Evolutionary conservation across 2,113 vertebrate species (phyloP), one percentile per base, ranked within the genome.

Genomic region (Oenanthe melanoleuca): DNA sequence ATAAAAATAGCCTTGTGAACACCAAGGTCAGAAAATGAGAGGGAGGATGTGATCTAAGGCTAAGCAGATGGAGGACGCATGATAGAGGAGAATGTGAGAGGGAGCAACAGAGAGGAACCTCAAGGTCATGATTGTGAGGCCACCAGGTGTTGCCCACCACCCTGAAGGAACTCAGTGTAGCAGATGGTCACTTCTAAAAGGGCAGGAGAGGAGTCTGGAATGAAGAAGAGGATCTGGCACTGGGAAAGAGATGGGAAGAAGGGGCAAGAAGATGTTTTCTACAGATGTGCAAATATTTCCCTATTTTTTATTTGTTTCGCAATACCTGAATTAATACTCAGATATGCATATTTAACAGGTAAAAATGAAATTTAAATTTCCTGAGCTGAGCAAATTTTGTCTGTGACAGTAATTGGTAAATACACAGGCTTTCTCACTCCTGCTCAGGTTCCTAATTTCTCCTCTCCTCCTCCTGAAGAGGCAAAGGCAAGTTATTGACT

Each of bases 401-500:
- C 6, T 59, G 14, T 83, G 33, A 40, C 8, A 33, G 6, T 22
- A 82, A 34, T 11, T 57, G 7, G 10, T 63, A 92, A 71, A 78
- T 5, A 7, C 18, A 33, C 3, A 42, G 29, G 7, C 3, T 65
- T 80, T 78, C 45, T 60, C 1, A 2, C 11, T 40, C 12, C 12
- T 45, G 6, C 40, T 60, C 11, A 49, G 23, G 47, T 44, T 44
- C 14, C 14, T 70, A 37, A 60, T 64, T 81, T 34, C 22, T 55
- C 4, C 2, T 7, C 5, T 80, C 5, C 2, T 59, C 1, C 14
- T 60, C 14, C 34, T 82, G 9, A 8, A 44, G 2, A 1, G 18
- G 4, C 8, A 64, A 64, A 78, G 6, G 5, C 42, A 11, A 28
- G 17, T 52, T 18, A 57, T 2, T 38, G 37, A 37, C 3, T 9